A percentile compares a stretch with the other conserved stretches of the same genome.
Evolutionary conservation across 2,797 vertebrate species (phyloP).

Genomic region (Gambusia yucatana): DNA sequence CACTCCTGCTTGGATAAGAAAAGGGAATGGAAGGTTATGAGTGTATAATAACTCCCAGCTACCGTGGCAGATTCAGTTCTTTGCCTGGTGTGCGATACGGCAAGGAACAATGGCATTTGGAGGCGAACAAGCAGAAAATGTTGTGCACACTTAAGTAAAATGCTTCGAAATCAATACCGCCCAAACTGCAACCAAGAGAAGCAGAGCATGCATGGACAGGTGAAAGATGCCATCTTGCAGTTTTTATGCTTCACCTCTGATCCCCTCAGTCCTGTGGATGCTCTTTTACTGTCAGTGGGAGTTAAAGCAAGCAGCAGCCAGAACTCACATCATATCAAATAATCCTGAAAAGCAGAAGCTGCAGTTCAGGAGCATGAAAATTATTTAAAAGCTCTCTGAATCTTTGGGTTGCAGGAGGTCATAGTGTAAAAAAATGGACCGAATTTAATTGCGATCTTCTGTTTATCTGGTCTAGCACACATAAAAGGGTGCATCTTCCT

Average conservation of each 20-base stretch:
- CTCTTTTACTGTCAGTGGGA: constrained; percentile 34
- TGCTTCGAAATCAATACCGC: constrained; percentile 53
- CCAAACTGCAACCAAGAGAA: constrained; percentile 30
- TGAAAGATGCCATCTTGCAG: constrained; percentile 45
- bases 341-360: constrained; percentile 44
- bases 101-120: constrained; percentile 34
- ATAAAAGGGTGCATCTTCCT: constrained; percentile 6
- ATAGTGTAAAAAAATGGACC: constrained; percentile 7
- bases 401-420: constrained; percentile 19
- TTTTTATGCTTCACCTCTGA: constrained; percentile 52
- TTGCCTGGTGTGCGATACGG: constrained; percentile 15
- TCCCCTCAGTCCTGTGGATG: constrained; percentile 33
- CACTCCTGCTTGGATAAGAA: constrained; percentile 66
- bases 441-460: constrained; percentile 19
- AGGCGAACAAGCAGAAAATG: constrained; percentile 46
- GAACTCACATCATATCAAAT: constrained; percentile 43
- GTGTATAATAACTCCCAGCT: constrained; percentile 58
- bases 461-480: constrained; percentile 27
- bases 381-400: constrained; percentile 42
- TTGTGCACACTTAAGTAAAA: constrained; percentile 40
- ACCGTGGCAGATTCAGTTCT: constrained; percentile 48
- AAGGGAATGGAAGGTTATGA: constrained; percentile 67
- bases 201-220: constrained; percentile 37
- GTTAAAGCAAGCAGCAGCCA: constrained; percentile 21
- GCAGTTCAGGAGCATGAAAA: constrained; percentile 34